These are phyloP conservation scores for Tetheella fluctuosa DNA, from an alignment of 2,888 invertebrate genomes.

Conservation along the genomic window DNA sequence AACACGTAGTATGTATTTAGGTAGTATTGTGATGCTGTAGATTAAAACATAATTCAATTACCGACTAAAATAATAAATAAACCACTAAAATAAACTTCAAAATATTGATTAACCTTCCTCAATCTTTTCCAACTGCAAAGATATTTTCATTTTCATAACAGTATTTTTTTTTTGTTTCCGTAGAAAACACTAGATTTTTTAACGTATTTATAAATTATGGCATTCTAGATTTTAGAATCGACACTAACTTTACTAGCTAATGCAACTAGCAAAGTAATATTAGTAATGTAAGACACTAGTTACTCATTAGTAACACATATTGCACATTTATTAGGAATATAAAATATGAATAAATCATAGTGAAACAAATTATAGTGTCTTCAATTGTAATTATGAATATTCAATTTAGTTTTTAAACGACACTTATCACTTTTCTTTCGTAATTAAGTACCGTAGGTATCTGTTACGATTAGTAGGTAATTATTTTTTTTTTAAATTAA, in stretches of 20 bases:
- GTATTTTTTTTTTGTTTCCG: neutral
- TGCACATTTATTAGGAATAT: neutral
- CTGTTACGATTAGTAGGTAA: neutral
- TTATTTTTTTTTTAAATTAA: neutral
- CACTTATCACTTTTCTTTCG: neutral
- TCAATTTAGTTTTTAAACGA: neutral
- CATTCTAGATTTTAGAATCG: neutral
- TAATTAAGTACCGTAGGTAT: neutral
- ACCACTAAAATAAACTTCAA: slow-evolving; percentile 14
- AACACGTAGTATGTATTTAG: slow-evolving; percentile 22
- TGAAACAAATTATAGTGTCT: neutral
- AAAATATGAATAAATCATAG: neutral
- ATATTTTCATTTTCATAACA: slow-evolving; percentile 5
- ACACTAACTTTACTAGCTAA: neutral
- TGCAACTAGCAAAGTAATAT: neutral
- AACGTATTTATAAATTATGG: neutral
- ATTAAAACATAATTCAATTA: neutral
- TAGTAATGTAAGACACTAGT: neutral
- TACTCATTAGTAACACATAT: neutral
- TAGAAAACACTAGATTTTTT: neutral
- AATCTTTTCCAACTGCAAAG: neutral
- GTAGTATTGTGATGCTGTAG: slow-evolving; percentile 23
- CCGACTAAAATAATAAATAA: neutral
- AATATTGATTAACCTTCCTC: slow-evolving; percentile 1
- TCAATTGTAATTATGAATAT: neutral